These are phyloP conservation scores for Mus musculus DNA, from an alignment of 2,113 vertebrate species.

Conservation along the genomic window DNA sequence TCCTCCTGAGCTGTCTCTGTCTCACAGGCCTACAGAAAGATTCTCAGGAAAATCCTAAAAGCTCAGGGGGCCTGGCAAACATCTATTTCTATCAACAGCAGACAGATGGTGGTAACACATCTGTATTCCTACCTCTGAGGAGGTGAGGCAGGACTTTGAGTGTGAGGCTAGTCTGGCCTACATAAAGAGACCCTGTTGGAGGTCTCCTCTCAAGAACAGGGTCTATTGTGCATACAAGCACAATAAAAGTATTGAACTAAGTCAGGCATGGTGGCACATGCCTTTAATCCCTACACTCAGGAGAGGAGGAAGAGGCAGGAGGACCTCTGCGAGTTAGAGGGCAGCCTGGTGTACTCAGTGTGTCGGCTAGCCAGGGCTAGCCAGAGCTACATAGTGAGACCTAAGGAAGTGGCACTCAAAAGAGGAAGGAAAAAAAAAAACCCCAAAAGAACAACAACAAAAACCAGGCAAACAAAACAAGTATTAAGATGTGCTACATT, in stretches of 20 bases:
- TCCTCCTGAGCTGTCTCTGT: background rate
- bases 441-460: no score
- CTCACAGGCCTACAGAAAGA: background rate
- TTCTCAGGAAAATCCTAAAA: background rate
- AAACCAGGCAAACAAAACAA: background rate
- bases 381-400: background rate
- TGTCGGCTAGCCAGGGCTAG: background rate
- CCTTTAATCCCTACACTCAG: background rate
- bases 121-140: background rate
- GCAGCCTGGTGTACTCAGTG: background rate
- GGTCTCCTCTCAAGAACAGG: background rate
- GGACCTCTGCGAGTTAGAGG: background rate
- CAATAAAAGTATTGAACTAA: background rate
- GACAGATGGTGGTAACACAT: background rate
- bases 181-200: background rate
- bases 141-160: background rate
- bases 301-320: background rate
- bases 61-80: background rate
- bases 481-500: no score
- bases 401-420: background rate
- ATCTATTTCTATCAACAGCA: background rate
- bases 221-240: background rate
- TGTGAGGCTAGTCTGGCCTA: background rate
- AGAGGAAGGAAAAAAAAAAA: background rate
- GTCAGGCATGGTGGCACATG: background rate